phyloP scores from a whole-genome alignment of 1,140 invertebrate species.

The Papilio dardanus region DNA sequence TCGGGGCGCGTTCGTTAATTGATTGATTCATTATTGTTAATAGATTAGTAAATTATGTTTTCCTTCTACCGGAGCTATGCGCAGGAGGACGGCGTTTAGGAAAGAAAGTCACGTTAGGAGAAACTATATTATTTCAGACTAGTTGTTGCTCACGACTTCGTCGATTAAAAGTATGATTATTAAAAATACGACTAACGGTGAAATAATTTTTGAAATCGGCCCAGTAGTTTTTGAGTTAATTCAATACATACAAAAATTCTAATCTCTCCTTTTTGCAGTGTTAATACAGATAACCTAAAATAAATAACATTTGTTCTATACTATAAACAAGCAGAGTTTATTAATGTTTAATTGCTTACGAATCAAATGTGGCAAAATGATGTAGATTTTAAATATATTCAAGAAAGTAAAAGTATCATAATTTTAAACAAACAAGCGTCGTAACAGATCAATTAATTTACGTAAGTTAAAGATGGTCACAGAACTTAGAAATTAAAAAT shows the following conservation, averaged over 20 bases:
- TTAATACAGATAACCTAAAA: too few species aligned
- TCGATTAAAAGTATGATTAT: too few species aligned
- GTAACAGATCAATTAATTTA: neutral
- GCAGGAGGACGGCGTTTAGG: neutral
- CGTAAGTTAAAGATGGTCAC: neutral
- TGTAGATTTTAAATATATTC: neutral
- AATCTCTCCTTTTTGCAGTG: too few species aligned
- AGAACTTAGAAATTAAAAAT: conserved; percentile 5
- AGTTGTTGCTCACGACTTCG: neutral
- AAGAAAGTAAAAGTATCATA: neutral
- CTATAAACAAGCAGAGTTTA: too few species aligned
- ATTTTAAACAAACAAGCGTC: neutral
- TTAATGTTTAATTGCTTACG: too few species aligned
- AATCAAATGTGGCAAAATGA: too few species aligned
- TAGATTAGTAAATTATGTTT: conserved; percentile 38
- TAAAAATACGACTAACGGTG: too few species aligned
- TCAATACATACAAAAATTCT: too few species aligned
- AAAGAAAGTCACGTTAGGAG: neutral
- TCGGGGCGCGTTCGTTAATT: conserved; percentile 42
- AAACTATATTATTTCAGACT: neutral
- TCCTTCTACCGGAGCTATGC: neutral
- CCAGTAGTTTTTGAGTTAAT: too few species aligned
- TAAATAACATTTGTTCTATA: too few species aligned
- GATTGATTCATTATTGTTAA: conserved; percentile 51
- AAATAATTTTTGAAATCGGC: too few species aligned